Evolutionary conservation across 2,797 vertebrate species (phyloP).

Genomic region (Cheirogaleus major): DNA sequence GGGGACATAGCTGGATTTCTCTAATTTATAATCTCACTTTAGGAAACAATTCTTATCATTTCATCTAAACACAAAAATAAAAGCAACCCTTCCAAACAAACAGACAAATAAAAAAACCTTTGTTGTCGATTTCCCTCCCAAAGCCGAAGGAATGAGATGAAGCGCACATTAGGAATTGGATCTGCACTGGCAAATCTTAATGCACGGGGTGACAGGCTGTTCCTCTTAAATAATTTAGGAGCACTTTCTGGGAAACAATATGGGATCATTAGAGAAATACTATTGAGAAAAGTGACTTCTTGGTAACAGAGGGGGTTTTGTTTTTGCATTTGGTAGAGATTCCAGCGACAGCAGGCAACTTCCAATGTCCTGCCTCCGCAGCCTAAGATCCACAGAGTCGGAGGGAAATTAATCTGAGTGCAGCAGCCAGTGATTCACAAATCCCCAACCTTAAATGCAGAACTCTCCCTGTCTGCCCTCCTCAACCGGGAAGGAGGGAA

Average conservation of each 20-base stretch:
- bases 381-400: background rate
- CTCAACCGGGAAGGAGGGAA: background rate
- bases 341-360: background rate
- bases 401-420: background rate
- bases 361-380: background rate
- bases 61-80: background rate
- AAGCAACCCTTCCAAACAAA: background rate
- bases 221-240: constrained; percentile 71
- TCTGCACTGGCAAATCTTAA: constrained; percentile 8
- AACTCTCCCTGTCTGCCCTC: too few species aligned
- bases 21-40: constrained; percentile 10
- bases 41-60: background rate
- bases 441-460: background rate
- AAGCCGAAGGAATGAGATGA: background rate
- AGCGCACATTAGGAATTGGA: background rate
- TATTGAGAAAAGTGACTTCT: constrained; percentile 49
- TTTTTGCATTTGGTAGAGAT: constrained; percentile 29
- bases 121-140: background rate
- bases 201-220: constrained; percentile 43
- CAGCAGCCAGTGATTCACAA: background rate
- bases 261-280: constrained; percentile 58
- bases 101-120: background rate
- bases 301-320: constrained; percentile 31
- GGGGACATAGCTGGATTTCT: background rate
- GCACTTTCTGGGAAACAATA: constrained; percentile 52